Conservation (phyloP, 2,888 invertebrate species). For the Clistopyga incitator region DNA sequence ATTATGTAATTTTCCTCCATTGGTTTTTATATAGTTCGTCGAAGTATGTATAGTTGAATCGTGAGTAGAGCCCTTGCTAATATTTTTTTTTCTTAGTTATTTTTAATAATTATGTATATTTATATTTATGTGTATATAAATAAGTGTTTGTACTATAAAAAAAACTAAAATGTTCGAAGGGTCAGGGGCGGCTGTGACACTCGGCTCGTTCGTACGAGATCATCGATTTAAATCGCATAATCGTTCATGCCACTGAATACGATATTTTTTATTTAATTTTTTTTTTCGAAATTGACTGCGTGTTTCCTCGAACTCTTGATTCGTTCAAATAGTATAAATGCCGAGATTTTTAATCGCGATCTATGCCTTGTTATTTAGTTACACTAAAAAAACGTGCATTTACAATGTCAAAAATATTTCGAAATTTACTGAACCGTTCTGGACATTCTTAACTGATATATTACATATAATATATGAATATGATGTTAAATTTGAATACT, state of each 20-base stretch:
- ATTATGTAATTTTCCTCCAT: slow-evolving; percentile 53
- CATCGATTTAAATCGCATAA: slow-evolving; percentile 45
- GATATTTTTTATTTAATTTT: slow-evolving; percentile 12
- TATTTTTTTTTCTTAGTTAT: slow-evolving; percentile 62
- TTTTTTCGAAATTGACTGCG: slow-evolving; percentile 50
- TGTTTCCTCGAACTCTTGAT: slow-evolving; percentile 42
- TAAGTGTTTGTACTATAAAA: slow-evolving; percentile 83
- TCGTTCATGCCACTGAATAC: slow-evolving; percentile 18
- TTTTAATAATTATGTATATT: slow-evolving; percentile 67
- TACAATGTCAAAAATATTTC: too few relatives aligned
- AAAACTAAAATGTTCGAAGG: slow-evolving; percentile 77
- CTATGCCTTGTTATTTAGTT: slow-evolving; percentile 29
- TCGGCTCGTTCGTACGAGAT: slow-evolving; percentile 39
- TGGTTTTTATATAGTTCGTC: slow-evolving; percentile 64
- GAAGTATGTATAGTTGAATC: slow-evolving; percentile 81
- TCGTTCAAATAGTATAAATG: slow-evolving; percentile 51
- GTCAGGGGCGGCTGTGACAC: slow-evolving; percentile 53
- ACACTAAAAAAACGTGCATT: slow-evolving; percentile 38
- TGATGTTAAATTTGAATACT: too few relatives aligned
- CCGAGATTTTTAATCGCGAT: slow-evolving; percentile 15
- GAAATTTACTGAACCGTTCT: too few relatives aligned
- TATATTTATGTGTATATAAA: slow-evolving; percentile 78
- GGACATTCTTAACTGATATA: too few relatives aligned
- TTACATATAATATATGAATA: too few relatives aligned
- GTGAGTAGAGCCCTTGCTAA: slow-evolving; percentile 83